Conservation (phyloP, 2,888 invertebrate species). For the Zele albiditarsus region DNA sequence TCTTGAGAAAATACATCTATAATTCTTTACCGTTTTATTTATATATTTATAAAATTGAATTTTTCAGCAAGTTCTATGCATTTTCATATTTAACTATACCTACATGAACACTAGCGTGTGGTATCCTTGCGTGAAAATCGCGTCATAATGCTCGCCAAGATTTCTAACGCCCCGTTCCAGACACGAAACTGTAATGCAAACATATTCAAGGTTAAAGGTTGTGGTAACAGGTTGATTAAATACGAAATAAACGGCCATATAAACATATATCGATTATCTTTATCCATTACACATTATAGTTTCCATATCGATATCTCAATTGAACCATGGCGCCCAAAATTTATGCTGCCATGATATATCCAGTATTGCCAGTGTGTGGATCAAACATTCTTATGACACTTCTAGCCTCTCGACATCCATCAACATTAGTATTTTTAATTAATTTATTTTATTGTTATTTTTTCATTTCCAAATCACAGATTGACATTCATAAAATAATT, state of each 20-base stretch:
- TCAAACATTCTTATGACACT: too few relatives aligned
- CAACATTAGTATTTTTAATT: too few relatives aligned
- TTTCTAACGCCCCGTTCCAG: background rate
- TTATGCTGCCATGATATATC: too few relatives aligned
- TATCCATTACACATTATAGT: too few relatives aligned
- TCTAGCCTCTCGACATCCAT: too few relatives aligned
- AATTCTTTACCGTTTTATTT: constrained; percentile 7
- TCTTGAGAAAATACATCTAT: constrained; percentile 4
- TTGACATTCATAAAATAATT: too few relatives aligned
- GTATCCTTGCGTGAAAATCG: background rate
- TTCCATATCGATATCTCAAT: too few relatives aligned
- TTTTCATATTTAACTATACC: constrained; percentile 15
- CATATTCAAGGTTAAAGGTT: background rate
- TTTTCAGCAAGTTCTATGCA: background rate
- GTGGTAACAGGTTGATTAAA: background rate
- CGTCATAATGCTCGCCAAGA: background rate
- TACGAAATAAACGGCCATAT: background rate
- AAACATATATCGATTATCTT: background rate
- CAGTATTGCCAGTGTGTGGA: too few relatives aligned
- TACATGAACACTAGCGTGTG: background rate
- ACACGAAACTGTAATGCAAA: constrained; percentile 5
- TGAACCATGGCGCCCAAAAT: too few relatives aligned
- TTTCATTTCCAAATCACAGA: too few relatives aligned
- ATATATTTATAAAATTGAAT: background rate
- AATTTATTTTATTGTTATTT: too few relatives aligned